phyloP scores from a whole-genome alignment of 2,797 vertebrate genomes.

The Lutjanus argentimaculatus region DNA sequence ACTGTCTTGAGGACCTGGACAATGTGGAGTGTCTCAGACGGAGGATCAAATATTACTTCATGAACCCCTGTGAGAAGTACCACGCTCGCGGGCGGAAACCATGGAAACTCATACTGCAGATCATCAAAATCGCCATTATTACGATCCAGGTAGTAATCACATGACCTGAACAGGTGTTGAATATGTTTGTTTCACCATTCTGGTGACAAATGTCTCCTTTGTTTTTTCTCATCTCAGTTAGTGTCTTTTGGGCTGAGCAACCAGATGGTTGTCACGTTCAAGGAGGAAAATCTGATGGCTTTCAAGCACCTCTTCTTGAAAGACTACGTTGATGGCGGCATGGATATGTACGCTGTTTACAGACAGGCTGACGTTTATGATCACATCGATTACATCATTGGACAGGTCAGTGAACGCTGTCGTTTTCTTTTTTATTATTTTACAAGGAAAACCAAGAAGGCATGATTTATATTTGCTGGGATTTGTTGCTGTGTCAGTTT shows the following conservation, averaged over 20 bases:
- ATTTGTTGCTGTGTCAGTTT: background rate
- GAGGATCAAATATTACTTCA: conserved; percentile 96
- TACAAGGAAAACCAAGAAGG: background rate
- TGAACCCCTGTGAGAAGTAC: conserved; percentile 98
- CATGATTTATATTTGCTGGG: background rate
- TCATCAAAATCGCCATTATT: conserved; percentile 95
- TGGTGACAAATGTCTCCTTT: background rate
- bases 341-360: conserved; percentile 91
- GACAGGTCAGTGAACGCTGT: conserved; percentile 83
- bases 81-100: conserved; percentile 94
- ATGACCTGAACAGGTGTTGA: background rate
- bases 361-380: conserved; percentile 91
- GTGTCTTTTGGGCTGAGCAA: conserved; percentile 97
- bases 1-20: conserved; percentile 40
- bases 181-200: background rate
- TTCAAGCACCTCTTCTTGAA: conserved; percentile 97
- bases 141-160: conserved; percentile 90
- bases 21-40: conserved; percentile 89
- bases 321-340: conserved; percentile 86
- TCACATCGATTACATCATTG: conserved; percentile 89
- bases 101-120: conserved; percentile 95
- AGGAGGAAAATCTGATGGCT: conserved; percentile 94
- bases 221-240: conserved; percentile 82
- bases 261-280: conserved; percentile 98
- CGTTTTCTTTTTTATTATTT: background rate